A percentile compares a stretch with the other conserved stretches of the same genome.
Evolutionary conservation across 2,888 invertebrate genomes (phyloP).

Genomic region (Dasysyrphus albostriatus): DNA sequence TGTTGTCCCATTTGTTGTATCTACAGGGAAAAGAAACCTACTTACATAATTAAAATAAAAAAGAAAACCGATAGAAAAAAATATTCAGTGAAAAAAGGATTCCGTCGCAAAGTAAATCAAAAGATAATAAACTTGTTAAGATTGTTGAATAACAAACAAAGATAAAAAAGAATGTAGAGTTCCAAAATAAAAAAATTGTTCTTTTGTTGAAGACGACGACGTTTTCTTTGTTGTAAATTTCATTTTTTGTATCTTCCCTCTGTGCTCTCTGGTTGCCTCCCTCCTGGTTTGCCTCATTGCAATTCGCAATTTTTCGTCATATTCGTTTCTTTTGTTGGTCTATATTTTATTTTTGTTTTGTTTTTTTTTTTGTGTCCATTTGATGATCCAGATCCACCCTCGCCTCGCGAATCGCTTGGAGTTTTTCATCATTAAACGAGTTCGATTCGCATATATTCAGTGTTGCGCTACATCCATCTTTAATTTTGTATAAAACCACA

Average conservation of each 20-base stretch:
- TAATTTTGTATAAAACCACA: slow-evolving; percentile 5
- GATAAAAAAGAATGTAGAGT: slow-evolving; percentile 28
- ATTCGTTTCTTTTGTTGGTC: slow-evolving; percentile 33
- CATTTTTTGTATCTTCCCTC: slow-evolving; percentile 15
- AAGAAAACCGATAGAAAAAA: slow-evolving; percentile 5
- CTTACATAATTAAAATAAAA: slow-evolving; percentile 72
- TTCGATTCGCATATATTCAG: slow-evolving; percentile 12
- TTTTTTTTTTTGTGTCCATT: slow-evolving; percentile 21
- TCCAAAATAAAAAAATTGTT: slow-evolving; percentile 42
- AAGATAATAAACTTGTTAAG: slow-evolving; percentile 2
- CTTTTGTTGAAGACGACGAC: slow-evolving; percentile 53
- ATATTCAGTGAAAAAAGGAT: slow-evolving; percentile 5
- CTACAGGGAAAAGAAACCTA: slow-evolving; percentile 24
- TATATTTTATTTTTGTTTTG: slow-evolving; percentile 60
- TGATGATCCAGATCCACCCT: slow-evolving; percentile 43
- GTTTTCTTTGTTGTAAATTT: slow-evolving; percentile 67
- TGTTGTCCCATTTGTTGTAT: slow-evolving; percentile 25
- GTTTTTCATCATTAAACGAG: slow-evolving; percentile 17
- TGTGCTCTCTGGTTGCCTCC: slow-evolving; percentile 10
- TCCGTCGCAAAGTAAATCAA: slow-evolving; percentile 24
- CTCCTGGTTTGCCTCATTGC: slow-evolving; percentile 6
- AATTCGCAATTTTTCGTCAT: slow-evolving; percentile 53
- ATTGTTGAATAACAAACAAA: slow-evolving; percentile 40
- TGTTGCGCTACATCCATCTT: slow-evolving; percentile 29
- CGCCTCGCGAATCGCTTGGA: slow-evolving; percentile 23